Evolutionary conservation across 2,113 vertebrate species (phyloP).

Genomic region (Calyptomena viridis): DNA sequence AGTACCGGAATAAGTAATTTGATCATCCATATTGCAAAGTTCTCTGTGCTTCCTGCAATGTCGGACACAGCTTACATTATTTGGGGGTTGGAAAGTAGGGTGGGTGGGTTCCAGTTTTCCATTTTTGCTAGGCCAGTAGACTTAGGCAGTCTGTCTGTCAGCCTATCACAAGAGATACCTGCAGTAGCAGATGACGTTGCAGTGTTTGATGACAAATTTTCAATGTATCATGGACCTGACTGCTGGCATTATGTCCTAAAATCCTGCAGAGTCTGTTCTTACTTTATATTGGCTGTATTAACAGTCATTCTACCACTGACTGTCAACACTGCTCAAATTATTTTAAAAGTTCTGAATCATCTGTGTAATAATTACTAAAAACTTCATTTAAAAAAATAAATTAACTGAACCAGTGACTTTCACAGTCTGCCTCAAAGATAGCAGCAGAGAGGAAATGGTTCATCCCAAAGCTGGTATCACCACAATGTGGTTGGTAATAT

Average conservation of each 20-base stretch:
- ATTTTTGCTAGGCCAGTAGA: background rate
- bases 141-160: background rate
- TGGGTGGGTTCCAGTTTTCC: background rate
- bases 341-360: background rate
- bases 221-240: accelerated
- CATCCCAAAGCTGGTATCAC: background rate
- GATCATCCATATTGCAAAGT: background rate
- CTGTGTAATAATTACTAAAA: background rate
- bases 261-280: background rate
- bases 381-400: background rate
- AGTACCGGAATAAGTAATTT: background rate
- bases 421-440: background rate
- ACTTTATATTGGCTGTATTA: background rate
- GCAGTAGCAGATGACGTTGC: background rate
- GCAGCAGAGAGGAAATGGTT: background rate
- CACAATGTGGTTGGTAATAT: background rate
- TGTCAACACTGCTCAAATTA: background rate
- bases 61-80: background rate
- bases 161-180: background rate
- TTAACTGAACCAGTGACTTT: background rate
- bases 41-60: background rate
- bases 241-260: background rate
- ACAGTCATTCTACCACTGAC: background rate
- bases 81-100: background rate
- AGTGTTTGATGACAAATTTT: background rate